These are phyloP conservation scores for Zalophus californianus DNA, from an alignment of 2,797 vertebrate genomes.

Conservation along the genomic window DNA sequence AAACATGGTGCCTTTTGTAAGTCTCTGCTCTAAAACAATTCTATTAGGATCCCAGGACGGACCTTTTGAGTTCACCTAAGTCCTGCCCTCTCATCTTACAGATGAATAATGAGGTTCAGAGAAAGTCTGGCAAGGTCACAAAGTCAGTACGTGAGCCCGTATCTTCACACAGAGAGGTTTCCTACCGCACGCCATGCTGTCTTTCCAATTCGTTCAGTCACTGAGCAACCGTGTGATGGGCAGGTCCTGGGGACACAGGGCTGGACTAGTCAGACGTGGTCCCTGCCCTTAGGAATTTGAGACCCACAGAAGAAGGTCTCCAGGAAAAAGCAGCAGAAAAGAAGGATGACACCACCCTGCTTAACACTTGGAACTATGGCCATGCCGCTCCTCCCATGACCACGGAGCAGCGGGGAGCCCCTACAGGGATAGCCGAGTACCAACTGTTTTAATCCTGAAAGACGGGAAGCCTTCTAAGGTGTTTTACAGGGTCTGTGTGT, in stretches of 20 bases:
- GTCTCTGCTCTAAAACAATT: not conserved
- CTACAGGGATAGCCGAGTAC: not conserved
- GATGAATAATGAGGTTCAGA: not conserved
- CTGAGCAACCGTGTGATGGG: rapidly evolving
- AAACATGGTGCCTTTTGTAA: not conserved
- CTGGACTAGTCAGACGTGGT: not conserved
- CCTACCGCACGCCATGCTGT: not conserved
- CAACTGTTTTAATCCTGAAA: not conserved
- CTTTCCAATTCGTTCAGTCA: not conserved
- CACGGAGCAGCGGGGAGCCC: not conserved
- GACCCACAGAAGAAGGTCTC: not conserved
- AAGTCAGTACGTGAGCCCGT: rapidly evolving
- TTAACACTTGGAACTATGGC: rapidly evolving
- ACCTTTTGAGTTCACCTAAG: not conserved
- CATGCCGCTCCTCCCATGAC: rapidly evolving
- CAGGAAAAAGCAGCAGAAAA: not conserved
- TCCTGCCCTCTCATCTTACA: not conserved
- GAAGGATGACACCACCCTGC: rapidly evolving
- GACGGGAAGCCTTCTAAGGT: not conserved
- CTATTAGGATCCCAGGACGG: not conserved
- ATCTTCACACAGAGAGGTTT: not conserved
- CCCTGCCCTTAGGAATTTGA: not conserved
- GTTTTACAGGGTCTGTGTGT: not conserved
- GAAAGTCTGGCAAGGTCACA: not conserved
- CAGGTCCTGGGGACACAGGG: not conserved